Evolutionary conservation across 2,797 vertebrate species (phyloP), one percentile per base, ranked within the genome.

Genomic region (Huso huso): DNA sequence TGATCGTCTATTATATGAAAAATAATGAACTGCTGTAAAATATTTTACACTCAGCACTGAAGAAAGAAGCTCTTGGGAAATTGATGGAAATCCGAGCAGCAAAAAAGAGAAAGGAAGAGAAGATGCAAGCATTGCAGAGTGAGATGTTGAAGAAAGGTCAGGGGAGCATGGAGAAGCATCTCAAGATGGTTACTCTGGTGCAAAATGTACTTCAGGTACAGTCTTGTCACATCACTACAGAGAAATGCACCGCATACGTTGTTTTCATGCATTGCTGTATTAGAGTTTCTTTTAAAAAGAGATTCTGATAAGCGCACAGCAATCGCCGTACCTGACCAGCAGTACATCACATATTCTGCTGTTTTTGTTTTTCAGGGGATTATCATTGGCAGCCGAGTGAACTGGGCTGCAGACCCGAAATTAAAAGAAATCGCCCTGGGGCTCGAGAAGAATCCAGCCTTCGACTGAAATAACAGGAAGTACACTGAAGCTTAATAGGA

Each of bases 151-250:
- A 87, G 75, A 87, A 87, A 78, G 88, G 84, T 49, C 83, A 76
- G 65, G 69, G 66, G 0, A 83, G 87, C 76, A 69, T 91, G 67
- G 81, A 89, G 75, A 89, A 87, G 71, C 84, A 89, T 69, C 86
- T 82, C 69, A 88, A 80, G 74, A 84, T 90, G 73, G 73, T 72
- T 5, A 49, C 81, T 63, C 80, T 91, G 75, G 80, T 82, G 8
- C 88, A 91, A 71, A 86, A 90, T 15, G 82, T 92, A 51, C 74
- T 91, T 3, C 78, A 86, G 85, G 90, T 90, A 85, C 75, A 68
- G 11, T 62, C 13, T 6, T n/a, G 18, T 37, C 13, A 37, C 11
- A 4, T 15, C 2, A 6, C 7, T 66, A 23, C 6, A 48, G 50
- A 37, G 37, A 37, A 4, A 37, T 37, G 37, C 37, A 37, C 37